Base-by-base conservation (phyloP, 2,888 invertebrate genomes). In the Agriopis leucophaearia region DNA sequence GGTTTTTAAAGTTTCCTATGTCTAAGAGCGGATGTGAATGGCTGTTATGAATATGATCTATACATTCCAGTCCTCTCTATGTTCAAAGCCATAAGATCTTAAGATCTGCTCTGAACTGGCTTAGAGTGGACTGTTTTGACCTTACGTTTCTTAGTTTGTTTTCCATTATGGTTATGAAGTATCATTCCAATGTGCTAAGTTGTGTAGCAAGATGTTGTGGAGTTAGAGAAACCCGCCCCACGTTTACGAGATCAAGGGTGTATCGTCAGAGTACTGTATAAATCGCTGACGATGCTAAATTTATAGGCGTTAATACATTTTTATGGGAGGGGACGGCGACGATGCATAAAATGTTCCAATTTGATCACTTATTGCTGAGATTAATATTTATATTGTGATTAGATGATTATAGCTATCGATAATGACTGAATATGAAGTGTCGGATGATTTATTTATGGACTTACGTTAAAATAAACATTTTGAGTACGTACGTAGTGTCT, bases 231-330 rank as follows among this genome's bases (percentile, higher is more conserved):
- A 88, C 85, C 84, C 82, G 69, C 70, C 76, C 69, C 79, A 74
- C 89, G 88, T 90, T 90, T 91, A 91, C 87, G 89, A 89, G 76
- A 78, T 47, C 76, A 78, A 80, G 80, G 85, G 84, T 83, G 88
- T 88, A 89, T 88, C 88, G 86, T 81, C 85, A 83, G 81, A 87
- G 85, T 83, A 84, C 84, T 76, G 85, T 88, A 90, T 91, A 90
- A 91, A 91, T 90, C 87, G 89, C 87, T 87, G 87, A 86, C 87
- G 88, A 88, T 86, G 87, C 85, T 82, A 86, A 89, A 90, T 90
- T 90, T 90, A 90, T 90, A 84, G 82, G 83, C 88, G 86, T 88
- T 88, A 88, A 88, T 90, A 88, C 89, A 89, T 89, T 90, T 90
- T 90, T 89, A 90, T 87, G 84, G 81, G 74, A 78, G 80, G 83